Conservation (phyloP, 2,797 vertebrate genomes). For the Hirundo rustica region DNA sequence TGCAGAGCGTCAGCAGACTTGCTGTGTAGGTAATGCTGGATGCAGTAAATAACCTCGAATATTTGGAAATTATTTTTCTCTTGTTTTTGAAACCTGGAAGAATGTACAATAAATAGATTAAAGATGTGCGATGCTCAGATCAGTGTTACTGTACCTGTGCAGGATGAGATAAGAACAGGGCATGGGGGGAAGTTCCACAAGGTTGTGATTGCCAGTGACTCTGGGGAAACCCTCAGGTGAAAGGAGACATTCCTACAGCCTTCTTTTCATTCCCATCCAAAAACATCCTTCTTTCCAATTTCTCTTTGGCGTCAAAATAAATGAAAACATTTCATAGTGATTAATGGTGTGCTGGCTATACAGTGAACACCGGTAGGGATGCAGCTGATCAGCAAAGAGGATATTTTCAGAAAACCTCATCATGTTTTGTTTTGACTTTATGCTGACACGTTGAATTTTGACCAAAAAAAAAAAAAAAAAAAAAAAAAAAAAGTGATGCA, state of each 20-base stretch:
- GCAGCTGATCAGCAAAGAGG: not conserved
- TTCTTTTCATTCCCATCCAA: not conserved
- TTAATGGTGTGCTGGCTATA: slow-evolving; percentile 47
- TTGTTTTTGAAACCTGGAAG: not conserved
- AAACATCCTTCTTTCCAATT: slow-evolving; percentile 30
- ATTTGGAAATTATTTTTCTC: not conserved
- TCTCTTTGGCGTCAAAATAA: slow-evolving; percentile 52
- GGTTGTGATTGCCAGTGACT: not conserved
- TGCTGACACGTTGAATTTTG: slow-evolving; percentile 30
- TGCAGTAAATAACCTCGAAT: not conserved
- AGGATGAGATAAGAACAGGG: not conserved
- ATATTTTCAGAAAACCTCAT: slow-evolving; percentile 50
- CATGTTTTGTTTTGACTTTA: slow-evolving; percentile 37
- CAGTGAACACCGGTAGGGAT: slow-evolving; percentile 6
- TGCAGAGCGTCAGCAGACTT: not conserved
- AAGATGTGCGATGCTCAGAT: not conserved
- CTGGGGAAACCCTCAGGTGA: not conserved
- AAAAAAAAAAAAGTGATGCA: not conserved
- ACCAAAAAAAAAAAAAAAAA: not conserved
- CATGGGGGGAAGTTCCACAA: not conserved
- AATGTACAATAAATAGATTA: not conserved
- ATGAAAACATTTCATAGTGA: slow-evolving; percentile 51
- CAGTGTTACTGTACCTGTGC: not conserved
- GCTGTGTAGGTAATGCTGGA: not conserved
- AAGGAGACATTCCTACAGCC: not conserved